Base-by-base conservation (phyloP, 2,888 invertebrate genomes). In the Dendrolimus houi region DNA sequence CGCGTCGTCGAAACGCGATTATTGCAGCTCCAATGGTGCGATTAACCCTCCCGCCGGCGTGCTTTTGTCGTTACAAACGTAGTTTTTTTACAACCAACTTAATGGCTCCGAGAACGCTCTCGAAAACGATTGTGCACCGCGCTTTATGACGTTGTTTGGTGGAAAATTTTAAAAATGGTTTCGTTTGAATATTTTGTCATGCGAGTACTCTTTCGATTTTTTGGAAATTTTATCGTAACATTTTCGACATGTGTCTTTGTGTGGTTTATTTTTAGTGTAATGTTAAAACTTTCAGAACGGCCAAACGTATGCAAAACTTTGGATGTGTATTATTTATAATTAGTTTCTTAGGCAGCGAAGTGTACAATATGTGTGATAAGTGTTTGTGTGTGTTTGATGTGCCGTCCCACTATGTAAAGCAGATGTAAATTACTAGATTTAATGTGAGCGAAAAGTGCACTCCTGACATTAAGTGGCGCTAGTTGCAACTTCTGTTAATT, bases 21-120 rank as follows among this genome's bases (percentile, higher is more conserved):
- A 85, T 75, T 80, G 77, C 81, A 74, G 76, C 74, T 74, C 71
- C 77, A 75, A 80, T 78, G 77, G 76, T 70, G 67, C 79, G 74
- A 81, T 83, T 83, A 82, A 79, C 76, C 76, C 72, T 66, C 72
- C 17, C 69, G 59, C 69, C 64, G 60, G 67, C 71, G 64, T 69
- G 73, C 71, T 70, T 69, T 71, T 70, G 74, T 72, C 75, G 70
- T 73, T 67, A 68, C 62, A 64, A 69, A 69, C 63, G 63, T 60
- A 61, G 67, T 64, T 64, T 70, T 75, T 74, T 68, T 62, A 60
- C 57, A 65, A 58, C 65, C 62, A 58, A 64, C 60, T 61, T 67
- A 67, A 67, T 66, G 60, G 64, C 65, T 41, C 59, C 60, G 61
- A 63, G 62, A 70, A 65, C 58, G 61, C 63, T 60, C 62, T 57